Conservation (phyloP, 2,888 invertebrate genomes). For the Augiades crinisus region DNA sequence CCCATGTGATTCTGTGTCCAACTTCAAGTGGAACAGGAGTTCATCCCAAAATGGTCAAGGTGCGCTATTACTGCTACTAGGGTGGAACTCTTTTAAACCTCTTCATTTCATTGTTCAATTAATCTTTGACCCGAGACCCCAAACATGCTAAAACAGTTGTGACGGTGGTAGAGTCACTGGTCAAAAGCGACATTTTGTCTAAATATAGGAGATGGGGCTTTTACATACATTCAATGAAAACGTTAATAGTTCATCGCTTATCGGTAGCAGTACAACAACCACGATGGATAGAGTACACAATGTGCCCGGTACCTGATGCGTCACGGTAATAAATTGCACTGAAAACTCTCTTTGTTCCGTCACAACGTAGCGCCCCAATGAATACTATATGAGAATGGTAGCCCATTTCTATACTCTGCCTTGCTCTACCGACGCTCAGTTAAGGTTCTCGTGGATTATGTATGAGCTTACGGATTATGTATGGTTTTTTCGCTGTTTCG, state of each 20-base stretch:
- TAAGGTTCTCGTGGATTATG: conserved; percentile 10
- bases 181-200: too few relatives aligned
- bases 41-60: too few relatives aligned
- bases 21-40: too few relatives aligned
- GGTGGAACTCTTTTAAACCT: too few relatives aligned
- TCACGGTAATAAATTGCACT: conserved; percentile 33
- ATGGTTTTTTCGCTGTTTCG: conserved; percentile 2
- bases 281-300: conserved; percentile 1
- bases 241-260: background rate
- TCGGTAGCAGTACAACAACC: background rate
- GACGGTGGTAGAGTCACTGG: too few relatives aligned
- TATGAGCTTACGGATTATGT: background rate
- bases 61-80: too few relatives aligned
- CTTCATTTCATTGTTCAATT: too few relatives aligned
- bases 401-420: conserved; percentile 14
- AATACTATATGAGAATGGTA: conserved; percentile 36
- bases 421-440: background rate
- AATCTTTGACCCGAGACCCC: too few relatives aligned
- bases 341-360: conserved; percentile 29
- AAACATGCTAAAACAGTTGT: too few relatives aligned
- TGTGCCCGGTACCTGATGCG: conserved; percentile 18
- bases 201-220: too few relatives aligned
- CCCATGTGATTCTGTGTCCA: too few relatives aligned
- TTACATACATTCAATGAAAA: too few relatives aligned
- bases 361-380: conserved; percentile 29